Conservation (phyloP, 2,888 invertebrate genomes). For the Hirtodrosophila duncani region DNA sequence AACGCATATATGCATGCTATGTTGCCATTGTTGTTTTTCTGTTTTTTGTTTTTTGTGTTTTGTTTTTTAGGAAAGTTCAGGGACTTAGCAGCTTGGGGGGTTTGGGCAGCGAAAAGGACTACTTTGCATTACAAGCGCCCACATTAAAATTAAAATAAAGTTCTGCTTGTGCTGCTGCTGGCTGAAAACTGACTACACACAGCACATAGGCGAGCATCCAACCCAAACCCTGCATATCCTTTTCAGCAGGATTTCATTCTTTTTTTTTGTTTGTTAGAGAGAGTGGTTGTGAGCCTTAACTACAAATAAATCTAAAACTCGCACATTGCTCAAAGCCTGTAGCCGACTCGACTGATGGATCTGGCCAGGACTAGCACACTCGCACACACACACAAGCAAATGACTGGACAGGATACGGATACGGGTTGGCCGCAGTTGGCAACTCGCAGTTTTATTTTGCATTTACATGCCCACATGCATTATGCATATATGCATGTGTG, state of each 20-base stretch:
- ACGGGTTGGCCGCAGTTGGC: conserved; percentile 63
- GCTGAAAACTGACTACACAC: no score
- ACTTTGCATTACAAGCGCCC: conserved; percentile 65
- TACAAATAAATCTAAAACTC: conserved; percentile 71
- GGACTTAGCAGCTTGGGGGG: no score
- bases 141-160: conserved; percentile 70
- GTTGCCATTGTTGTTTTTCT: no score
- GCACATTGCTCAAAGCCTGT: conserved; percentile 50
- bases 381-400: conserved; percentile 11
- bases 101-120: conserved; percentile 21
- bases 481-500: conserved; percentile 44
- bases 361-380: conserved; percentile 32
- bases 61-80: no score
- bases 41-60: no score
- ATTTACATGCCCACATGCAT: conserved; percentile 70
- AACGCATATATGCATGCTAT: no score
- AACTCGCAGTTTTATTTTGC: conserved; percentile 62
- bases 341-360: conserved; percentile 45
- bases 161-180: no score
- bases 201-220: no score
- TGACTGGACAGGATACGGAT: conserved; percentile 48
- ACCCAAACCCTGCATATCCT: no score
- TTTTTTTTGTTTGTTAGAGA: no score
- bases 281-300: no score
- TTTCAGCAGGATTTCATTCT: no score